A percentile compares a stretch with the other conserved stretches of the same genome.
phyloP scores from a whole-genome alignment of 2,113 vertebrate species.

The Parus major region DNA sequence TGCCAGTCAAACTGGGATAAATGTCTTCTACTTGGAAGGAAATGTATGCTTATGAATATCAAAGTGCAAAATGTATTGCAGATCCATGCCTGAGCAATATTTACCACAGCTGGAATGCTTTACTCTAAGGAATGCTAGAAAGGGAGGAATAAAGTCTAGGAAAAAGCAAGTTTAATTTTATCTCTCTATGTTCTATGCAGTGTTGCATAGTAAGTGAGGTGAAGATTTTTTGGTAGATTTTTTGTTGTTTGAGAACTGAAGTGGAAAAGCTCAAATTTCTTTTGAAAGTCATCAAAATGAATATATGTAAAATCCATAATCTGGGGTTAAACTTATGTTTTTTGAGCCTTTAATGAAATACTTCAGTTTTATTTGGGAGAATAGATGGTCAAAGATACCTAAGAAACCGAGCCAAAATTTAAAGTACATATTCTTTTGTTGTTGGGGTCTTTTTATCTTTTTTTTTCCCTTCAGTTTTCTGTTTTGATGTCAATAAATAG shows the following conservation, averaged over 20 bases:
- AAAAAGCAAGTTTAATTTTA: background rate
- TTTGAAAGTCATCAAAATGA: background rate
- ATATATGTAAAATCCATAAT: background rate
- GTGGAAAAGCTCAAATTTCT: background rate
- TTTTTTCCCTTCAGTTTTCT: background rate
- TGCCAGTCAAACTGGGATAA: conserved; percentile 10
- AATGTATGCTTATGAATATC: conserved; percentile 13
- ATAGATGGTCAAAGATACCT: background rate
- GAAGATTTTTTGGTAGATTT: fast-evolving
- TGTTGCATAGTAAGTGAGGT: background rate
- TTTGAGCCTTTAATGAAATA: background rate
- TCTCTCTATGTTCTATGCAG: background rate
- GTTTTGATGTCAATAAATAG: background rate
- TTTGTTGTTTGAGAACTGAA: background rate
- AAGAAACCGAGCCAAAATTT: background rate
- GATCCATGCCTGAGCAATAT: background rate
- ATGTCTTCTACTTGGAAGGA: background rate
- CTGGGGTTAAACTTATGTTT: background rate
- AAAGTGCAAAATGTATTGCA: conserved; percentile 3
- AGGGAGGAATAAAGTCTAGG: background rate
- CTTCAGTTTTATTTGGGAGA: background rate
- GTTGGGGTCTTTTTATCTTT: fast-evolving
- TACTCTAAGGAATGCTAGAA: background rate
- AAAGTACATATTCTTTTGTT: background rate
- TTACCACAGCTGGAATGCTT: background rate